Percentiles rank a stretch among this genome's conserved stretches.
These are phyloP conservation scores for Chorisops tibialis DNA, from an alignment of 2,888 invertebrate species.

Conservation along the genomic window DNA sequence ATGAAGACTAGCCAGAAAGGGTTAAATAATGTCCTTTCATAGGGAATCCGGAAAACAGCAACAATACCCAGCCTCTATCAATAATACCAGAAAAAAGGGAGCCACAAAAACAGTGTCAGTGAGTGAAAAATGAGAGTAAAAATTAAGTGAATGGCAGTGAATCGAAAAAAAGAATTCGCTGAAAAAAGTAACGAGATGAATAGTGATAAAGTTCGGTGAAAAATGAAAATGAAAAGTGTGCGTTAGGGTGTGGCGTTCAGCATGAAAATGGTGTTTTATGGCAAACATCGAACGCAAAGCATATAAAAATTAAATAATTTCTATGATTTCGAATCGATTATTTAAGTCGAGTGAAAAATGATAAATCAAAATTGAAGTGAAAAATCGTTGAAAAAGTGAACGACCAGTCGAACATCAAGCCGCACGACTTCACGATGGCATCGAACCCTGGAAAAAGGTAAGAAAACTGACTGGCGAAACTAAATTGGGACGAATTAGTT, in stretches of 20 bases:
- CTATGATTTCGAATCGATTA: too few species aligned
- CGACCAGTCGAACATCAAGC: too few species aligned
- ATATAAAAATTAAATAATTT: too few species aligned
- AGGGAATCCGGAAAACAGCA: conserved; percentile 19
- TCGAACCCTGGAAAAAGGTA: conserved; percentile 26
- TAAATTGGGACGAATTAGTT: conserved; percentile 1
- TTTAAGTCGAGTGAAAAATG: too few species aligned
- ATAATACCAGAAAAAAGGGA: too few species aligned
- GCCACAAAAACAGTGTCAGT: conserved; percentile 16
- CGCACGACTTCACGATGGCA: conserved; percentile 8
- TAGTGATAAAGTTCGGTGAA: background rate
- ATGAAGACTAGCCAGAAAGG: conserved; percentile 25
- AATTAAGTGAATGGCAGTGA: conserved; percentile 31
- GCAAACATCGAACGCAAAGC: too few species aligned
- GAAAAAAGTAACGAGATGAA: background rate
- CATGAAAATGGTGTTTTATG: too few species aligned
- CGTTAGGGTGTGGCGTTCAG: too few species aligned
- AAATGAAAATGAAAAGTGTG: background rate
- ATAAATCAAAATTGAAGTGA: too few species aligned
- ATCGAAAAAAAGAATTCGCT: conserved; percentile 2
- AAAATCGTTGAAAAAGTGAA: too few species aligned
- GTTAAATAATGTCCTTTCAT: conserved; percentile 31
- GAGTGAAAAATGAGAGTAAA: conserved; percentile 33
- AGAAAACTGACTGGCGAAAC: background rate
- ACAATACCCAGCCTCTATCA: conserved; percentile 14